Evolutionary conservation across 2,888 invertebrate species (phyloP), one percentile per base, ranked within the genome.

Genomic region (Notodonta dromedarius): DNA sequence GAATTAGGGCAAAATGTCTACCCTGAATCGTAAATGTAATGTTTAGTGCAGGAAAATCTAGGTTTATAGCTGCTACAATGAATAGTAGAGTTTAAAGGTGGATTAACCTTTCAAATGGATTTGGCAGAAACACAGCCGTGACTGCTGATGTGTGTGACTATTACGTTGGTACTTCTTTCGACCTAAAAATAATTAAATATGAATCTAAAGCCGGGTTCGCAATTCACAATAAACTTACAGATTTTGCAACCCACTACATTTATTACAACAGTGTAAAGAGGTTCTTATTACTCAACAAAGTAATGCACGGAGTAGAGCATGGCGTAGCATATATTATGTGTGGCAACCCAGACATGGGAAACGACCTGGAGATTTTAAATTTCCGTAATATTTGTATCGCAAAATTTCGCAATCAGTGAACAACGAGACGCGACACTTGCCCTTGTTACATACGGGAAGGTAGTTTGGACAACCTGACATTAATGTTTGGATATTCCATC

Each of bases 311-410:
- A 68, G 35, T 35, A 75, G 77, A 74, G 80, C 83, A 77, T 82
- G 81, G 79, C 80, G 76, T 77, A 79, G 86, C 85, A 88, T 86
- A 82, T 80, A 86, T 86, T 85, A 87, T 85, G 83, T 85, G 85
- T 80, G 71, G 81, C 85, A 87, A 86, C 78, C 70, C 70, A 71
- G 79, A 86, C 89, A 89, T 91, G 90, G 89, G 90, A 91, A 89
- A 83, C 79, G 68, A 73, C 71, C 71, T 74, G 84, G 84, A 76
- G 70, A 78, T 89, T 88, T 86, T 72, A 89, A 86, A 89, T 90
- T 82, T 89, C 85, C 86, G 85, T 88, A 88, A 88, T 89, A 90
- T 90, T 88, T 88, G 87, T 89, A 88, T 86, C 86, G 80, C 78
- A 77, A 77, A 24, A 82, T 89, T 87, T 80, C 81, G 79, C 76